These are phyloP conservation scores for Agrochola macilenta DNA, from an alignment of 2,888 invertebrate species.

Conservation along the genomic window DNA sequence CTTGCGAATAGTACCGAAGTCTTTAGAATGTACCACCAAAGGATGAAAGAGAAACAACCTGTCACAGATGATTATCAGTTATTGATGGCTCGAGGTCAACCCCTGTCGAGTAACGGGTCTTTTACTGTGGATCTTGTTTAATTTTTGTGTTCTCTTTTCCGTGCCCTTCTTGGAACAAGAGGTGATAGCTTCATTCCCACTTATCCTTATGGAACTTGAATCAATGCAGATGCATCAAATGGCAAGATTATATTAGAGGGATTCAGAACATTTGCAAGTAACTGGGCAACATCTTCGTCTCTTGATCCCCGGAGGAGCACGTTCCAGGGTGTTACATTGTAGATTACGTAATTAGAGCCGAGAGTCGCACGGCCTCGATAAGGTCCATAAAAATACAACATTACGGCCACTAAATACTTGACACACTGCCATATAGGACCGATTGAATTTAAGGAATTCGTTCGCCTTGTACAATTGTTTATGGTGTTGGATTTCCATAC, in stretches of 20 bases:
- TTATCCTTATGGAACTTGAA: slow-evolving; percentile 30
- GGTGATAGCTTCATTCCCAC: slow-evolving; percentile 20
- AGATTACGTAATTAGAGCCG: slow-evolving; percentile 31
- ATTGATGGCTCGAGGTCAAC: slow-evolving; percentile 57
- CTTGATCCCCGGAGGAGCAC: slow-evolving; percentile 5
- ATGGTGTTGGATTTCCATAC: slow-evolving; percentile 55
- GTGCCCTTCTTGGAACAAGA: slow-evolving; percentile 42
- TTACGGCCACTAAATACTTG: slow-evolving; percentile 41
- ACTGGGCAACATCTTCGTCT: not conserved
- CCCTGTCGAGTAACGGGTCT: slow-evolving; percentile 53
- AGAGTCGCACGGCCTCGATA: slow-evolving; percentile 53
- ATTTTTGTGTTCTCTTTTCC: slow-evolving; percentile 27
- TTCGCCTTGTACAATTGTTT: slow-evolving; percentile 54
- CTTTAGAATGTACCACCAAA: slow-evolving; percentile 14
- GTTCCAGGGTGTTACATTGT: slow-evolving; percentile 19
- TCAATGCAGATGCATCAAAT: slow-evolving; percentile 6
- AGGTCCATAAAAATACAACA: slow-evolving; percentile 59
- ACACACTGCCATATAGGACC: slow-evolving; percentile 42
- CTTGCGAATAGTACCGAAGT: slow-evolving; percentile 13
- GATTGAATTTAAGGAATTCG: slow-evolving; percentile 55
- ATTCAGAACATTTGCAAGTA: slow-evolving; percentile 2
- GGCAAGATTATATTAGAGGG: not conserved
- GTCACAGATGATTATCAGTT: slow-evolving; percentile 56
- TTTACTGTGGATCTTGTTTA: slow-evolving; percentile 32
- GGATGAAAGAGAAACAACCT: slow-evolving; percentile 21